phyloP scores from a whole-genome alignment of 2,113 vertebrate genomes.

The Malurus elegans region DNA sequence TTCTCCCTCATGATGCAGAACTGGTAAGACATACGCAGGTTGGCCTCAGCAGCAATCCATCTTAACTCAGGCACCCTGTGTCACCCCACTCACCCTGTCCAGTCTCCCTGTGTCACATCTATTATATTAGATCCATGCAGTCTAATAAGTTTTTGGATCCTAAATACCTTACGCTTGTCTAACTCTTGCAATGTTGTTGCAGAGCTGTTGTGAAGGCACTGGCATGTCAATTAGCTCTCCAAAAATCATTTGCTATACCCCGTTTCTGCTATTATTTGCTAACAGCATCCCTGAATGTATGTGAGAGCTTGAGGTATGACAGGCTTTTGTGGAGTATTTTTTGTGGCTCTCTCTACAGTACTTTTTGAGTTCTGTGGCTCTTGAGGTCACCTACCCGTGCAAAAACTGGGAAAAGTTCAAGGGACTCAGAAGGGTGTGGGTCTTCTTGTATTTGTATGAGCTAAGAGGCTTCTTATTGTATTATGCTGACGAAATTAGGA shows the following conservation, averaged over 20 bases:
- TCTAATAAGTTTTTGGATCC: neutral
- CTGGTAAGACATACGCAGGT: neutral
- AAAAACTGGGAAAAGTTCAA: neutral
- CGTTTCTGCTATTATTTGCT: neutral
- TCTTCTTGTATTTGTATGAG: neutral
- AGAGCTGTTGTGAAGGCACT: neutral
- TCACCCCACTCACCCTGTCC: neutral
- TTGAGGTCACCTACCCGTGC: neutral
- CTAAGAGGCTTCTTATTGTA: neutral
- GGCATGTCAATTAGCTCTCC: neutral
- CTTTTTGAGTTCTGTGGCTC: neutral
- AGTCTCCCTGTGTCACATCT: neutral
- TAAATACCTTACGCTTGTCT: neutral
- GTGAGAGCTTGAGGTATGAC: neutral
- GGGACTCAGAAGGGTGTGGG: rapidly evolving
- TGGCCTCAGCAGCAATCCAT: neutral
- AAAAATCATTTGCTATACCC: neutral
- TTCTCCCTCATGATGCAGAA: neutral
- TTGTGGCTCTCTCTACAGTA: neutral
- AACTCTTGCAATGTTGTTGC: neutral
- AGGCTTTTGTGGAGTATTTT: neutral
- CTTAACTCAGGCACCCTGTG: neutral
- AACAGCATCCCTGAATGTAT: neutral
- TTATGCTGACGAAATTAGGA: neutral
- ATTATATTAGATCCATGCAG: neutral